Evolutionary conservation across 2,888 invertebrate species (phyloP).

Genomic region (Oscheius sp.): DNA sequence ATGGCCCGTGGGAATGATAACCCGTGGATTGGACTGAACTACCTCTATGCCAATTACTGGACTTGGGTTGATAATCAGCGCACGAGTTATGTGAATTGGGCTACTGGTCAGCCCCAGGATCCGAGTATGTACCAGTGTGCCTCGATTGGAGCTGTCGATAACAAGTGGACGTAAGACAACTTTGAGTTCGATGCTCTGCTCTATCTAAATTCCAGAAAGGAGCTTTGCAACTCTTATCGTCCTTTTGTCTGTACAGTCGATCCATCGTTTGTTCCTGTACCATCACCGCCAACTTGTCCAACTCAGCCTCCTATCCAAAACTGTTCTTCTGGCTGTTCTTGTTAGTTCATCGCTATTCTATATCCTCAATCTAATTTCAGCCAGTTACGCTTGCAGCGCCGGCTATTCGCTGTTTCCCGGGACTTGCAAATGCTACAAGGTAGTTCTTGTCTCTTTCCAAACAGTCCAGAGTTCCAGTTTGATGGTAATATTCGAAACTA

Average conservation of each 20-base stretch:
- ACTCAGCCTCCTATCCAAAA: background rate
- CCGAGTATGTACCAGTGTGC: background rate
- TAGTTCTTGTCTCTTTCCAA: too few species aligned
- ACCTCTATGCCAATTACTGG: background rate
- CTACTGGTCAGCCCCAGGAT: background rate
- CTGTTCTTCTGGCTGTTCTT: too few species aligned
- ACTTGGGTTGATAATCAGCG: background rate
- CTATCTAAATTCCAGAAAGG: background rate
- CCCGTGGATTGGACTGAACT: background rate
- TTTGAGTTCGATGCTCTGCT: too few species aligned
- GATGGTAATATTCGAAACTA: background rate
- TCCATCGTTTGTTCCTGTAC: background rate
- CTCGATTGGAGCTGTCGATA: background rate
- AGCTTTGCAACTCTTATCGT: background rate
- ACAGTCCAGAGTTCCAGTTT: too few species aligned
- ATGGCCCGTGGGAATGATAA: background rate
- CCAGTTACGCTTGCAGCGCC: too few species aligned
- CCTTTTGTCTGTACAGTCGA: background rate
- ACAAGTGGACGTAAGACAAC: background rate
- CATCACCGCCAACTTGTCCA: background rate
- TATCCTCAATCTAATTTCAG: too few species aligned
- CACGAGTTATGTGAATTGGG: background rate
- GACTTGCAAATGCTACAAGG: conserved; percentile 1
- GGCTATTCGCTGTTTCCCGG: background rate
- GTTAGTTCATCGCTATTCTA: too few species aligned